Percentiles rank a stretch among this genome's conserved stretches.
Evolutionary conservation across 2,888 invertebrate genomes (phyloP).

Genomic region (Barypeithes pellucidus): DNA sequence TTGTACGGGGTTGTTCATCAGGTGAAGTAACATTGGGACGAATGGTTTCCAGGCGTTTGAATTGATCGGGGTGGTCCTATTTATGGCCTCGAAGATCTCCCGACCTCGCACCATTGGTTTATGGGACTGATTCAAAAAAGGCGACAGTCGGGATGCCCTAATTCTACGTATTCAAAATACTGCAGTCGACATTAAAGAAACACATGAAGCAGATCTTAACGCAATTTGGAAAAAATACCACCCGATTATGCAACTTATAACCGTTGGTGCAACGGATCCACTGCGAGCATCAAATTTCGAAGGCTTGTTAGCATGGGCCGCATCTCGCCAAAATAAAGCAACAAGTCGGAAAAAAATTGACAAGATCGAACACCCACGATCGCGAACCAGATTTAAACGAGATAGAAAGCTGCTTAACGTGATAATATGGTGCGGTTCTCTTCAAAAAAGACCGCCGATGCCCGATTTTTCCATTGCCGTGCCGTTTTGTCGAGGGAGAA

Average conservation of each 20-base stretch:
- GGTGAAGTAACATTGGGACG: no score
- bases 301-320: slow-evolving; percentile 54
- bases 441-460: slow-evolving; percentile 54
- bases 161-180: no score
- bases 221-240: no score
- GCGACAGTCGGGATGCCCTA: no score
- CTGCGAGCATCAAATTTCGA: slow-evolving; percentile 29
- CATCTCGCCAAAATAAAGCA: slow-evolving; percentile 55
- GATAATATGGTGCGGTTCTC: slow-evolving; percentile 56
- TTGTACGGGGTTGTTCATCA: no score
- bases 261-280: slow-evolving; percentile 12
- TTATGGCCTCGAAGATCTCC: no score
- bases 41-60: no score
- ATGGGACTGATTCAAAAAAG: no score
- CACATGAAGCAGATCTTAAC: no score
- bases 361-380: slow-evolving; percentile 61
- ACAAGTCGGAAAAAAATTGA: slow-evolving; percentile 55
- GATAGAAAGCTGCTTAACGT: slow-evolving; percentile 57
- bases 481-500: background rate
- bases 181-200: no score
- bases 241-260: background rate
- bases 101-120: no score
- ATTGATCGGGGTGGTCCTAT: no score
- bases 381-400: slow-evolving; percentile 55
- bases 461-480: slow-evolving; percentile 47